phyloP scores from a whole-genome alignment of 2,797 vertebrate species.

The Catostomus latipinnis region DNA sequence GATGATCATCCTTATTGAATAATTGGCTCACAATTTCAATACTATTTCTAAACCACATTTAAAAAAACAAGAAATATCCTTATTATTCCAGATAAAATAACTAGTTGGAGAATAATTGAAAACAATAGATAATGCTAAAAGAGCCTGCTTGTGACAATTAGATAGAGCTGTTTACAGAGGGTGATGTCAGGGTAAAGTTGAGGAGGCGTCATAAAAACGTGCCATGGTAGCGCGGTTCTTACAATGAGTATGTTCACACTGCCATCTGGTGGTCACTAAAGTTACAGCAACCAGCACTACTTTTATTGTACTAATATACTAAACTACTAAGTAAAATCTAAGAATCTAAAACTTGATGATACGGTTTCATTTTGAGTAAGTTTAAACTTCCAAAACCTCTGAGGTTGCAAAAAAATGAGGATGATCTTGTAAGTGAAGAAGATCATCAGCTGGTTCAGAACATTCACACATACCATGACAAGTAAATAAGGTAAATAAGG shows the following conservation, averaged over 20 bases:
- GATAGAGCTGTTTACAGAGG: background rate
- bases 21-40: too few species aligned
- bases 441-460: slow-evolving; percentile 80
- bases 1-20: too few species aligned
- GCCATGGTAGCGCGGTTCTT: background rate
- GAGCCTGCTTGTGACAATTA: too few species aligned
- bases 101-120: too few species aligned
- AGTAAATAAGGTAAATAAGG: slow-evolving; percentile 78
- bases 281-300: slow-evolving; percentile 16
- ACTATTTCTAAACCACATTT: too few species aligned
- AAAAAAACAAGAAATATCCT: too few species aligned
- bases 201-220: slow-evolving; percentile 1
- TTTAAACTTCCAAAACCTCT: background rate
- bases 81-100: too few species aligned
- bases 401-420: slow-evolving; percentile 69
- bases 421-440: slow-evolving; percentile 85
- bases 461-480: slow-evolving; percentile 72
- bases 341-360: slow-evolving; percentile 1
- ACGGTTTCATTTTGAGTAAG: background rate
- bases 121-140: too few species aligned
- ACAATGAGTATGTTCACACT: slow-evolving; percentile 76
- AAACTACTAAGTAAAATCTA: background rate
- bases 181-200: background rate
- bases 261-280: slow-evolving; percentile 77
- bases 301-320: background rate